A percentile compares a stretch with the other conserved stretches of the same genome.
phyloP scores from a whole-genome alignment of 2,797 vertebrate genomes.

The Brotula barbata region DNA sequence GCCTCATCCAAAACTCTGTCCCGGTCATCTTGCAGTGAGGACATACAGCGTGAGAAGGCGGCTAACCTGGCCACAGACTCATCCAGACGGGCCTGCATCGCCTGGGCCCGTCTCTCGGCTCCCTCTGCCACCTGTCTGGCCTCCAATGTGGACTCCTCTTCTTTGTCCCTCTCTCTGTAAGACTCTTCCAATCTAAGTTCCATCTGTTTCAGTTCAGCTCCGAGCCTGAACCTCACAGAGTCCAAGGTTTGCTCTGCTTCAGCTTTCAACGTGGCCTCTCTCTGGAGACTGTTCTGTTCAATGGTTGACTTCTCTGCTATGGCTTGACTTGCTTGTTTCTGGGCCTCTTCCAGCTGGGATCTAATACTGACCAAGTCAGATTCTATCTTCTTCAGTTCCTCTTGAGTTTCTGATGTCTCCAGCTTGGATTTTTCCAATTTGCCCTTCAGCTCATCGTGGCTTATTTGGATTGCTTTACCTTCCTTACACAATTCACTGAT shows the following conservation, averaged over 20 bases:
- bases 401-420: conserved; percentile 70
- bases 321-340: conserved; percentile 80
- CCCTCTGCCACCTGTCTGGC: conserved; percentile 75
- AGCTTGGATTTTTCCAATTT: conserved; percentile 78
- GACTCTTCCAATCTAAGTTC: conserved; percentile 85
- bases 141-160: conserved; percentile 77
- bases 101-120: conserved; percentile 81
- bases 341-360: conserved; percentile 81
- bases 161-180: conserved; percentile 77
- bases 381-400: conserved; percentile 76
- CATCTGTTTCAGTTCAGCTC: conserved; percentile 84
- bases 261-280: conserved; percentile 72
- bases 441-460: conserved; percentile 78
- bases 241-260: conserved; percentile 87
- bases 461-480: conserved; percentile 83
- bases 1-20: conserved; percentile 93
- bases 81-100: conserved; percentile 84
- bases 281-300: conserved; percentile 75
- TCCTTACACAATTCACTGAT: conserved; percentile 88
- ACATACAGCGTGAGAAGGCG: conserved; percentile 95
- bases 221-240: conserved; percentile 85
- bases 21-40: conserved; percentile 94
- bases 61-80: conserved; percentile 89
- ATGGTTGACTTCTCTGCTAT: conserved; percentile 76
- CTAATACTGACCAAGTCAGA: conserved; percentile 80